A percentile compares a stretch with the other conserved stretches of the same genome.
phyloP scores from a whole-genome alignment of 2,797 vertebrate species.

The Thamnophis elegans region DNA sequence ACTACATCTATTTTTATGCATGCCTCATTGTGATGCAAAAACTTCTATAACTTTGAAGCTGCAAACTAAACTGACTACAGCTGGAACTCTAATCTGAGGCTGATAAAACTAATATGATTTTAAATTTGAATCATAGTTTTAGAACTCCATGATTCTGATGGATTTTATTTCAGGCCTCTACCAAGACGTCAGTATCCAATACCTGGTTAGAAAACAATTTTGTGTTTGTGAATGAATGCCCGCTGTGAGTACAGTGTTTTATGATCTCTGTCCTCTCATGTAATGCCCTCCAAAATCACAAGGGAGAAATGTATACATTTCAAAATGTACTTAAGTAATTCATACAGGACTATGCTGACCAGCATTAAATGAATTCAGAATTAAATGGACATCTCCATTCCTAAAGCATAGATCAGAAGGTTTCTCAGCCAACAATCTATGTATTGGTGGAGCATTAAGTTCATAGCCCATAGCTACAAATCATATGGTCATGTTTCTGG shows the following conservation, averaged over 20 bases:
- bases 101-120: not conserved
- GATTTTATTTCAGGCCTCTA: not conserved
- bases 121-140: not conserved
- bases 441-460: not conserved
- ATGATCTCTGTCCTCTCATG: not conserved
- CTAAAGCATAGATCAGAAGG: not conserved
- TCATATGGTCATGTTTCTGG: not conserved
- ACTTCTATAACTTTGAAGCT: not conserved
- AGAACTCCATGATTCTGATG: not conserved
- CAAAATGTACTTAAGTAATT: not conserved
- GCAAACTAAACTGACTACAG: not conserved
- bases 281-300: not conserved
- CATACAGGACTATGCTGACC: not conserved
- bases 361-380: not conserved
- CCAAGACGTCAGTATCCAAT: not conserved
- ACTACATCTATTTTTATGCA: not conserved
- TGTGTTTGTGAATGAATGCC: not conserved
- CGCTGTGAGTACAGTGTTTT: not conserved
- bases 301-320: not conserved
- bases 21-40: not conserved
- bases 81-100: not conserved
- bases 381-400: not conserved
- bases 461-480: not conserved
- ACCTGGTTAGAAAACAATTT: not conserved
- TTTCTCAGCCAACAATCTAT: not conserved